A percentile compares a stretch with the other conserved stretches of the same genome.
These are phyloP conservation scores for Misgurnus mizolepis DNA, from an alignment of 2,113 vertebrate species.

Conservation along the genomic window DNA sequence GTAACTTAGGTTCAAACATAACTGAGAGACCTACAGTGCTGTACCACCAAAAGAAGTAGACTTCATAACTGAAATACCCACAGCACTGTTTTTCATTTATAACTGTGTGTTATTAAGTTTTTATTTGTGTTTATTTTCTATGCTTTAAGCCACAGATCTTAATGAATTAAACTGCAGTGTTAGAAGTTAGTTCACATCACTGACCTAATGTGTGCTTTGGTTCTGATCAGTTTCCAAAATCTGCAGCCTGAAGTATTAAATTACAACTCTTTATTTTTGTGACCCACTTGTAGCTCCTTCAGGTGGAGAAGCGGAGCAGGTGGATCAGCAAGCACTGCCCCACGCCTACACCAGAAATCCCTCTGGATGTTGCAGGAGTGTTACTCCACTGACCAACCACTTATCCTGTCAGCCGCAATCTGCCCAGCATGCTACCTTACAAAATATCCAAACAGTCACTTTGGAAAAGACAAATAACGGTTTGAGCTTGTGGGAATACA, in stretches of 20 bases:
- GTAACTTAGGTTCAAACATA: too few relatives aligned
- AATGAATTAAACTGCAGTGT: neutral
- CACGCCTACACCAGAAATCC: conserved; percentile 23
- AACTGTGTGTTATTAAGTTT: neutral
- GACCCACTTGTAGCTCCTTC: neutral
- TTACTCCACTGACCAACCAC: conserved; percentile 42
- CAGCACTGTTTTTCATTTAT: too few relatives aligned
- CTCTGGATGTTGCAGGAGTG: conserved; percentile 32
- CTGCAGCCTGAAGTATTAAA: neutral
- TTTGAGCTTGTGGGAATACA: conserved; percentile 37
- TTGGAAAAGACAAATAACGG: conserved; percentile 26
- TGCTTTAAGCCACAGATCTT: neutral
- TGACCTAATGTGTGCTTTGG: neutral
- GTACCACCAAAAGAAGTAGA: neutral
- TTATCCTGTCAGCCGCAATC: conserved; percentile 49
- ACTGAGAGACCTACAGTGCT: too few relatives aligned
- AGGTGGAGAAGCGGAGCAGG: neutral
- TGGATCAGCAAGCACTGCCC: conserved; percentile 28
- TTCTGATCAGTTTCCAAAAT: neutral
- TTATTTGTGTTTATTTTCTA: neutral
- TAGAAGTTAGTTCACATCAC: neutral
- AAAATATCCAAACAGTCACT: conserved; percentile 20
- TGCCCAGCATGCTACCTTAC: conserved; percentile 26
- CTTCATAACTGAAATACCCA: too few relatives aligned
- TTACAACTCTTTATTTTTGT: neutral